Evolutionary conservation across 2,113 vertebrate genomes (phyloP), one percentile per base, ranked within the genome.

Genomic region (Tympanuchus pallidicinctus): DNA sequence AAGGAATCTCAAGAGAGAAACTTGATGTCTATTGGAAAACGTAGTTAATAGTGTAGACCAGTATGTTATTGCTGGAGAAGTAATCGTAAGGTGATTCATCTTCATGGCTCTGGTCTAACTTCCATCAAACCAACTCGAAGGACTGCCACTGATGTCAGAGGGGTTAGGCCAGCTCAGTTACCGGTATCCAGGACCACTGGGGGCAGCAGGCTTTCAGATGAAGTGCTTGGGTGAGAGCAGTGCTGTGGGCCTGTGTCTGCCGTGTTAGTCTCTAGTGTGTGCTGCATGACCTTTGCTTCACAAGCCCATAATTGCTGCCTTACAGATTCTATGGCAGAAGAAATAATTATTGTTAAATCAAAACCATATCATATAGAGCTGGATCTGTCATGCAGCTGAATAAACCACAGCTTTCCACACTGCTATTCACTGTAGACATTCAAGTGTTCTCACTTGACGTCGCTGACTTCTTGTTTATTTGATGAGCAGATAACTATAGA

Each of bases 301-400:
- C 86, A 78, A 73, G 48, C 80, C 94, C 8, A 1, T 74, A 43
- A 45, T 75, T 79, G 61, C 85, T 88, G 93, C 91, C 87, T 94
- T 93, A 89, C 85, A 93, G 73, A 94, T 92, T 89, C 84, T 70
- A 34, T 73, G 85, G 85, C 92, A 93, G 77, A 91, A 94, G 50
- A 91, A 76, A 70, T 94, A 86, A 94, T 95, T 94, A 86, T 85
- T 97, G 93, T 95, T 78, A 96, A 95, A 96, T 95, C 92, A 95
- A 94, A 95, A 96, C 94, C 92, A 92, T 96, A 92, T 96, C 89
- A 91, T 92, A 85, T 94, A 87, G 74, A 82, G 95, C 92, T 95
- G 91, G 86, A 96, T 97, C 96, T 96, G 91, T 88, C 80, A 87
- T 63, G 82, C 96, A 96, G 96, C 96, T 97, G 95, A 96, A 64